These are phyloP conservation scores for Hephaestus fuliginosus DNA, from an alignment of 2,797 vertebrate species.

Conservation along the genomic window DNA sequence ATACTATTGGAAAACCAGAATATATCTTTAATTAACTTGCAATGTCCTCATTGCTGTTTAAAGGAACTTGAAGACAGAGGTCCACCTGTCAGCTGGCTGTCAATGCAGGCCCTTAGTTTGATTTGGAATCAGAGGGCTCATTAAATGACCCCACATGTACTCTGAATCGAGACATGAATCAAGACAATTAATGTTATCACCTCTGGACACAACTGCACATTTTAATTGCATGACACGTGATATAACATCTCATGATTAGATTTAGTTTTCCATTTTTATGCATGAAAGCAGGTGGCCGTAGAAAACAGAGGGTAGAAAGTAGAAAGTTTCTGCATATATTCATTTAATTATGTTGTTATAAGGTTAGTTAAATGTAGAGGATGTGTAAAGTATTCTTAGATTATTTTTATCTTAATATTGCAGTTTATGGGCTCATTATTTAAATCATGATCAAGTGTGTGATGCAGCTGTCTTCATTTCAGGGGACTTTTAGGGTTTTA, in stretches of 20 bases:
- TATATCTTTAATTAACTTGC: constrained; percentile 8
- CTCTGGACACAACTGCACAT: background rate
- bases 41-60: background rate
- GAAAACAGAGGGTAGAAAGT: background rate
- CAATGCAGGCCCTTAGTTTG: background rate
- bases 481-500: background rate
- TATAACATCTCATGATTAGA: constrained; percentile 3
- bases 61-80: background rate
- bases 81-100: background rate
- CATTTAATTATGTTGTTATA: background rate
- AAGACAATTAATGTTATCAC: background rate
- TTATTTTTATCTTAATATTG: background rate
- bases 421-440: background rate
- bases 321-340: background rate
- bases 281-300: background rate
- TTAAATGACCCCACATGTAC: background rate
- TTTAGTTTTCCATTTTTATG: background rate
- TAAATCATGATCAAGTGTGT: background rate
- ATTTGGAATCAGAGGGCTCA: background rate
- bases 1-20: constrained; percentile 1
- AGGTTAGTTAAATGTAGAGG: background rate
- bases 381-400: background rate
- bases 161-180: background rate
- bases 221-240: constrained; percentile 7
- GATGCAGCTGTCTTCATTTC: background rate